These are phyloP conservation scores for Gallinago stenura DNA, from an alignment of 2,797 vertebrate genomes.

Conservation along the genomic window DNA sequence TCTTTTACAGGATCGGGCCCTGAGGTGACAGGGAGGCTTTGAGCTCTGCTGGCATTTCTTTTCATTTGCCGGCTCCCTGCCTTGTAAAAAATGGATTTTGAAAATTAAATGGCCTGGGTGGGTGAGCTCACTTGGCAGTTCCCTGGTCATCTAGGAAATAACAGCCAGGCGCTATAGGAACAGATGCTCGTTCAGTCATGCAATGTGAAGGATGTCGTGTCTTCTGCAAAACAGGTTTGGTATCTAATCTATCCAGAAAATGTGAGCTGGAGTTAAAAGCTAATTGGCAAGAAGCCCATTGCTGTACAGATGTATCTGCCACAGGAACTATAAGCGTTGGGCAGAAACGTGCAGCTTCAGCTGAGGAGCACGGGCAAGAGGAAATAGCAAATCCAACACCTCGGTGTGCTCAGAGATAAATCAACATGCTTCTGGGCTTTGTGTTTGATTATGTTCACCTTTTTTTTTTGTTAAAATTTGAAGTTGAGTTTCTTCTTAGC, in stretches of 20 bases:
- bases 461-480: background rate
- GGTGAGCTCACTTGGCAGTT: conserved; percentile 37
- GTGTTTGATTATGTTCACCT: background rate
- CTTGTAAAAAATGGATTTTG: background rate
- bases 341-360: background rate
- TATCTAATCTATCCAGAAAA: conserved; percentile 70
- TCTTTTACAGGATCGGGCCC: conserved; percentile 11
- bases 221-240: conserved; percentile 60
- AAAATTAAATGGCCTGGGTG: background rate
- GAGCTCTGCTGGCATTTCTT: conserved; percentile 46
- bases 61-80: background rate
- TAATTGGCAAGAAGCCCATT: conserved; percentile 44
- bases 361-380: background rate
- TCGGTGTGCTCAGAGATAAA: background rate
- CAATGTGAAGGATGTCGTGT: conserved; percentile 50
- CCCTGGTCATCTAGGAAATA: conserved; percentile 79
- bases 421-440: background rate
- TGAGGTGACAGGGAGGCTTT: conserved; percentile 12
- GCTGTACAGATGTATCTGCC: conserved; percentile 29
- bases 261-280: conserved; percentile 61
- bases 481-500: background rate
- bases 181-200: conserved; percentile 78
- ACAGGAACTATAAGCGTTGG: background rate
- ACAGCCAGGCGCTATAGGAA: conserved; percentile 73
- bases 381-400: background rate